Percentiles rank a stretch among this genome's conserved stretches.
Evolutionary conservation across 2,113 vertebrate species (phyloP).

Genomic region (Glaucomys volans): DNA sequence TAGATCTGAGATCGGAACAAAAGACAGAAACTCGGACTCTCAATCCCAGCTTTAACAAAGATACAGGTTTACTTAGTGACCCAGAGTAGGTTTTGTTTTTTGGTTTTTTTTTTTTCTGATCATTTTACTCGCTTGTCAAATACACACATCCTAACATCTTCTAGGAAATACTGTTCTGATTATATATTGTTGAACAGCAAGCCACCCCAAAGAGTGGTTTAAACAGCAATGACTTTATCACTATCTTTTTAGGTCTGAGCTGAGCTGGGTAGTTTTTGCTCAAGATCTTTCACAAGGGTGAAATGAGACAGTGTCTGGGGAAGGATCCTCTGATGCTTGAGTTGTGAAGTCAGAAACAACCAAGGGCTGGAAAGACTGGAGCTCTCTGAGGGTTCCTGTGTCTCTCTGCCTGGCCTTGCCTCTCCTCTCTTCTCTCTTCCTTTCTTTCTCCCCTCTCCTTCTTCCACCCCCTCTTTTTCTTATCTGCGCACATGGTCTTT

Average conservation of each 20-base stretch:
- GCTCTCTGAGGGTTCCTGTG: neutral
- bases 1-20: neutral
- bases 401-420: no score
- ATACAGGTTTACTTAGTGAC: neutral
- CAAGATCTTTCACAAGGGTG: neutral
- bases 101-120: neutral
- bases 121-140: neutral
- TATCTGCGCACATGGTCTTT: neutral
- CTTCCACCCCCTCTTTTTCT: neutral
- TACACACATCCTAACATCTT: neutral
- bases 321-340: neutral
- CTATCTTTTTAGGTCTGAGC: neutral
- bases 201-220: neutral
- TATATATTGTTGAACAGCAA: neutral
- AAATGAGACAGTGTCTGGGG: neutral
- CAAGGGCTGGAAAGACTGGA: neutral
- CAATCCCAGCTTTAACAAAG: neutral
- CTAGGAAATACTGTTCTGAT: neutral
- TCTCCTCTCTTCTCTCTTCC: no score
- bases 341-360: neutral
- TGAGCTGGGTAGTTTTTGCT: neutral
- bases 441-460: neutral
- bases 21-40: constrained; percentile 6
- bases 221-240: neutral
- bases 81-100: neutral